Evolutionary conservation across 2,113 vertebrate genomes (phyloP).

Genomic region (Agapornis roseicollis): DNA sequence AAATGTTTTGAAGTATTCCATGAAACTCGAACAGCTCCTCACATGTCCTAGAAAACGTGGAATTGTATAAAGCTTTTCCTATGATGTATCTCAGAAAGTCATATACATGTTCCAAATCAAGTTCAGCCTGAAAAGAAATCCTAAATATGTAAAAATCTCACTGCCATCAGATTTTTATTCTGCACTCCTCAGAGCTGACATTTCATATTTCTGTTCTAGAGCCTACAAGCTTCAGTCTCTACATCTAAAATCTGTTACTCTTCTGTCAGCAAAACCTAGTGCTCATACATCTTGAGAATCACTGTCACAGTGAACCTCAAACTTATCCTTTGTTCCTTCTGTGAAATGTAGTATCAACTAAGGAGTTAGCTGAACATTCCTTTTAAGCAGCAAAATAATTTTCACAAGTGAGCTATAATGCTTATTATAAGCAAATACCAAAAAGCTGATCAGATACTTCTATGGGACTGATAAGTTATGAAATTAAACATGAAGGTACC

Average conservation of each 20-base stretch:
- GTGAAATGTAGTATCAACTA: neutral
- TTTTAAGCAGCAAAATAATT: neutral
- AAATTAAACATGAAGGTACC: neutral
- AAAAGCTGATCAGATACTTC: neutral
- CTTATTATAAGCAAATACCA: neutral
- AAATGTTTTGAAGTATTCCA: neutral
- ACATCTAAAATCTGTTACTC: neutral
- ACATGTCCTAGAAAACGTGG: neutral
- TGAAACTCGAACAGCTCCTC: neutral
- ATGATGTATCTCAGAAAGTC: neutral
- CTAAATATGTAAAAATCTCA: neutral
- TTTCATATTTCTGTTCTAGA: slow-evolving; percentile 35
- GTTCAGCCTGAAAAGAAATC: neutral
- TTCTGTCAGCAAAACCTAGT: slow-evolving; percentile 24
- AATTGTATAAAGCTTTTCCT: neutral
- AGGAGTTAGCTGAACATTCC: neutral
- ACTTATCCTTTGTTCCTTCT: neutral
- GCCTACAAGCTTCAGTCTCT: neutral
- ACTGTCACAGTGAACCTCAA: neutral
- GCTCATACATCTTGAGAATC: neutral
- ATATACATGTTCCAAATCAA: neutral
- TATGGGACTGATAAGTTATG: neutral
- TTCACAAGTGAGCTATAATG: neutral
- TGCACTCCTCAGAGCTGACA: slow-evolving; percentile 31
- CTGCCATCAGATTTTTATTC: slow-evolving; percentile 17